Percentiles rank a stretch among this genome's conserved stretches.
Evolutionary conservation across 2,888 invertebrate species (phyloP).

Genomic region (Corythucha ciliata): DNA sequence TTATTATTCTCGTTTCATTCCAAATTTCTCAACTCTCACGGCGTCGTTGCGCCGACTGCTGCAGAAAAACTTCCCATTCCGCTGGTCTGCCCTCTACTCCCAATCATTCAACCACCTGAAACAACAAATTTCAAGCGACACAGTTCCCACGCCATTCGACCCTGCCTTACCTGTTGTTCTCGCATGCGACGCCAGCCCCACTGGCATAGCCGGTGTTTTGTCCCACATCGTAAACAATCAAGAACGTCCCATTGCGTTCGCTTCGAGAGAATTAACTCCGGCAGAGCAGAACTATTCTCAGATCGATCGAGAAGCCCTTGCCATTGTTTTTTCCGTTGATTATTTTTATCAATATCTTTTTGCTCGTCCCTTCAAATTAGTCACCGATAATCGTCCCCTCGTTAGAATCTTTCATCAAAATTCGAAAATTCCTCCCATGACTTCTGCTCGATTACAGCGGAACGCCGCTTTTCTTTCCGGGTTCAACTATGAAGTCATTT

Average conservation of each 20-base stretch:
- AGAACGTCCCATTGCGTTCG: constrained; percentile 28
- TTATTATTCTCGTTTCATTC: constrained; percentile 14
- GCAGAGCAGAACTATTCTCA: constrained; percentile 17
- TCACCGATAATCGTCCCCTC: constrained; percentile 15
- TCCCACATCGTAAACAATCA: constrained; percentile 14
- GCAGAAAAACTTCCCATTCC: constrained; percentile 22
- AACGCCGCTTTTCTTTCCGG: not conserved
- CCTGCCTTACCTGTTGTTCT: constrained; percentile 29
- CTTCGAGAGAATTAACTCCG: constrained; percentile 31
- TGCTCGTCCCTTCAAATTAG: constrained; percentile 41
- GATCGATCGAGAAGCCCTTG: constrained; percentile 28
- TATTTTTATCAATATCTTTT: constrained; percentile 5
- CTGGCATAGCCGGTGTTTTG: constrained; percentile 5
- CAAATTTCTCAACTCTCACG: constrained; percentile 23
- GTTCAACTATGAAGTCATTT: constrained; percentile 1
- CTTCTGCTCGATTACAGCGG: constrained; percentile 2
- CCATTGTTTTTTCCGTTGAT: constrained; percentile 5
- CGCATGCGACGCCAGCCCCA: constrained; percentile 25
- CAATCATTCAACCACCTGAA: constrained; percentile 31
- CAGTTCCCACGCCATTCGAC: constrained; percentile 30
- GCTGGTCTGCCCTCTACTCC: constrained; percentile 29
- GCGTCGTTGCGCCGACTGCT: constrained; percentile 30
- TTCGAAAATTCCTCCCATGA: not conserved
- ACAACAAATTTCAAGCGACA: constrained; percentile 30
- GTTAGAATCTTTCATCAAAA: constrained; percentile 1